Conservation (phyloP, 2,113 vertebrate genomes). For the Halichoerus grypus region DNA sequence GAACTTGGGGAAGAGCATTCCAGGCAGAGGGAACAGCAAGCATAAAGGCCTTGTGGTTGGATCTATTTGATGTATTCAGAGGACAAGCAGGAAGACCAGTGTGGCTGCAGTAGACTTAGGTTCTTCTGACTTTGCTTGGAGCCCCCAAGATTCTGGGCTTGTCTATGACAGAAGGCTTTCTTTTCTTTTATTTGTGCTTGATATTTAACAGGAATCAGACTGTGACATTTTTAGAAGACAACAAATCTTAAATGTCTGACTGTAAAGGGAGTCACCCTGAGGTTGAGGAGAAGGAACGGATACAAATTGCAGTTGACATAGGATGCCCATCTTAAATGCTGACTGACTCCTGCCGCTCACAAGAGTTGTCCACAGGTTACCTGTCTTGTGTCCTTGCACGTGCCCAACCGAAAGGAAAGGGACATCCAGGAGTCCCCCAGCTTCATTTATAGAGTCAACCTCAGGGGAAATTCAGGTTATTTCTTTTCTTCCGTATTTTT, state of each 20-base stretch:
- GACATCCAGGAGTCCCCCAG: neutral
- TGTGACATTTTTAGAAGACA: neutral
- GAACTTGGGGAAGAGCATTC: neutral
- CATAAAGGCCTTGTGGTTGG: neutral
- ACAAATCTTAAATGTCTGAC: neutral
- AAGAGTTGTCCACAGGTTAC: neutral
- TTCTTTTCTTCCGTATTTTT: neutral
- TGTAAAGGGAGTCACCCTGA: neutral
- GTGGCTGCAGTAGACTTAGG: neutral
- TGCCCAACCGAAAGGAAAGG: neutral
- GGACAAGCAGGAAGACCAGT: neutral
- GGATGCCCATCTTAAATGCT: neutral
- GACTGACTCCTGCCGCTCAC: neutral
- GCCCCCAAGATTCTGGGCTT: neutral
- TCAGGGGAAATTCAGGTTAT: neutral
- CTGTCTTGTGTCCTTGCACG: neutral
- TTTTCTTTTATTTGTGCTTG: neutral
- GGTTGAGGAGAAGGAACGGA: neutral
- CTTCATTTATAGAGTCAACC: neutral
- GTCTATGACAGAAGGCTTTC: neutral
- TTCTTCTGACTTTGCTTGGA: neutral
- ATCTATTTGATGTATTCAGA: neutral
- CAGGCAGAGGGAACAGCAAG: neutral
- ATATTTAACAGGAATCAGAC: neutral
- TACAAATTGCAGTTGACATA: neutral